Conservation (phyloP, 2,113 vertebrate species). For the Thamnophis sirtalis region DNA sequence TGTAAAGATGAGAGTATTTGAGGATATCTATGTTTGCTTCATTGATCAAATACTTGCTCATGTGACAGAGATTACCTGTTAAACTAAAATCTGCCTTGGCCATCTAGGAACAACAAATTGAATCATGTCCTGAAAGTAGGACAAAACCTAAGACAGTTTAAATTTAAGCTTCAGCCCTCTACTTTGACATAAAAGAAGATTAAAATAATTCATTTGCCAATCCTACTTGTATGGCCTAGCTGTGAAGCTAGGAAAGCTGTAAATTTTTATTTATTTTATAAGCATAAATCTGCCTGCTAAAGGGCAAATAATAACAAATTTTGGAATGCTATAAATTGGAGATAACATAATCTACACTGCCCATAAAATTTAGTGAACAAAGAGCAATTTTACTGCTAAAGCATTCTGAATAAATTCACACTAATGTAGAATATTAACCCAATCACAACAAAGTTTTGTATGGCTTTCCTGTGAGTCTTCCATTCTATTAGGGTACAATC, state of each 20-base stretch:
- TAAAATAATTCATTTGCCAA: neutral
- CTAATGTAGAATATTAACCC: neutral
- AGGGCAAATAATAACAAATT: neutral
- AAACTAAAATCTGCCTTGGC: neutral
- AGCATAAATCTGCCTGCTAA: neutral
- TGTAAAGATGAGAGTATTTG: neutral
- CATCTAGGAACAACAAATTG: neutral
- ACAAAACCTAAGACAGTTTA: neutral
- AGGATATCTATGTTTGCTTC: neutral
- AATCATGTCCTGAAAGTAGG: neutral
- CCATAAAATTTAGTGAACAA: neutral
- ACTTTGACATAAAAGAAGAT: neutral
- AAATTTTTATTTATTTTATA: neutral
- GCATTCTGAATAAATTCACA: neutral
- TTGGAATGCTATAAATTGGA: neutral
- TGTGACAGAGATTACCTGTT: neutral
- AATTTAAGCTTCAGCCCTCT: neutral
- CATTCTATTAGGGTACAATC: neutral
- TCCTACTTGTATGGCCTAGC: neutral
- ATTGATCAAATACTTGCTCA: neutral
- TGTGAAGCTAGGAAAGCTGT: neutral
- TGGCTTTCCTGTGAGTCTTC: neutral
- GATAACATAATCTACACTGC: neutral
- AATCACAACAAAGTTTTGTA: neutral
- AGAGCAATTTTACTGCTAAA: neutral